phyloP scores from a whole-genome alignment of 1,140 invertebrate species.

The Drosophila pandora region DNA sequence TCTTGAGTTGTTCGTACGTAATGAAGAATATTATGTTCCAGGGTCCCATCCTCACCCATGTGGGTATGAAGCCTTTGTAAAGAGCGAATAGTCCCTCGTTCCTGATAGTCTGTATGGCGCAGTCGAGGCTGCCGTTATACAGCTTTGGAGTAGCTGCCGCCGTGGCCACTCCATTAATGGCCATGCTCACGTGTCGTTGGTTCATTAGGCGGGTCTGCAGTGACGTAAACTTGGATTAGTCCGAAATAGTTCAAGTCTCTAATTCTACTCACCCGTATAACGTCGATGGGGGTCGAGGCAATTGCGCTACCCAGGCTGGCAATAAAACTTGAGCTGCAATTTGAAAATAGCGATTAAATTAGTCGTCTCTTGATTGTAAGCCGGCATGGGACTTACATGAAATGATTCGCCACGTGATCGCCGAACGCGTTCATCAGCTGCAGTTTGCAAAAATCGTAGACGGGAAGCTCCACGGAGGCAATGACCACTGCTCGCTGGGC shows the following conservation, averaged over 20 bases:
- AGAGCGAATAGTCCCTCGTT: conserved; percentile 91
- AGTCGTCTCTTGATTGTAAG: not conserved
- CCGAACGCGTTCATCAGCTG: conserved; percentile 89
- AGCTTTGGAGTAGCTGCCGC: conserved; percentile 85
- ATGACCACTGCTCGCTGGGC: conserved; percentile 96
- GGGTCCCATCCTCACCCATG: conserved; percentile 97
- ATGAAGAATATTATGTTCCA: conserved; percentile 99
- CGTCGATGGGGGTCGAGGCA: conserved; percentile 97
- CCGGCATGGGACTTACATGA: conserved; percentile 87
- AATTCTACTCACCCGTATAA: conserved; percentile 91
- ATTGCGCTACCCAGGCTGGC: conserved; percentile 96
- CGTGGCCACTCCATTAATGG: conserved; percentile 83
- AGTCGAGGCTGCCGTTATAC: conserved; percentile 95
- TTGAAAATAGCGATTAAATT: conserved; percentile 3
- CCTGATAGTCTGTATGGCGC: conserved; percentile 88
- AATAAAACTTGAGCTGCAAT: conserved; percentile 92
- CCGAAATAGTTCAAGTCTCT: not conserved
- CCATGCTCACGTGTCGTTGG: conserved; percentile 88
- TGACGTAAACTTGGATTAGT: not conserved
- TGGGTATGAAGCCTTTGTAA: conserved; percentile 98
- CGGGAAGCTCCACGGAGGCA: conserved; percentile 96
- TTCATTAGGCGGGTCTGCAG: conserved; percentile 96
- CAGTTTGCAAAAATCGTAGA: conserved; percentile 96
- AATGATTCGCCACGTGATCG: conserved; percentile 93
- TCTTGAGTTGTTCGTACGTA: conserved; percentile 96